A percentile compares a stretch with the other conserved stretches of the same genome.
These are phyloP conservation scores for Rhagonycha fulva DNA, from an alignment of 2,888 invertebrate genomes.

Conservation along the genomic window DNA sequence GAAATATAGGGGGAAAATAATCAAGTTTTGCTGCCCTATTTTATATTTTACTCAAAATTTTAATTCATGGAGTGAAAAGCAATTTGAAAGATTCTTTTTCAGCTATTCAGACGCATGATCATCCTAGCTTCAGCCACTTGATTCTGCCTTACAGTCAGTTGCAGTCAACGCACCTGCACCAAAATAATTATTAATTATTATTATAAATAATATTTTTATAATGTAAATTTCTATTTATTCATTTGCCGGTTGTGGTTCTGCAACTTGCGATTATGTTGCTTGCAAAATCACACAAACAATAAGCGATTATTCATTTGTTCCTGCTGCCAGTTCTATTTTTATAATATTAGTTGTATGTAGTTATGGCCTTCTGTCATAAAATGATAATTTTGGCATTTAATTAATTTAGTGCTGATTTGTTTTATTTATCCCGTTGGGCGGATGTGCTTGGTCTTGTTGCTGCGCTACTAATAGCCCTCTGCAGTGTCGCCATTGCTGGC, in stretches of 20 bases:
- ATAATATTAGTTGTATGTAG: slow-evolving; percentile 25
- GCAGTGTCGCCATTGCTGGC: slow-evolving; percentile 66
- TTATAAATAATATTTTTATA: slow-evolving; percentile 6
- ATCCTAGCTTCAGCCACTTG: slow-evolving; percentile 43
- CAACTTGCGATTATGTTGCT: slow-evolving; percentile 3
- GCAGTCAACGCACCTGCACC: slow-evolving; percentile 42
- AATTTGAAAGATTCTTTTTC: slow-evolving; percentile 38
- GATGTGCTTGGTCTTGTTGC: slow-evolving; percentile 58
- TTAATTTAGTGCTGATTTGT: slow-evolving; percentile 57
- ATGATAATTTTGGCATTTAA: slow-evolving; percentile 35
- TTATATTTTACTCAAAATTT: background rate
- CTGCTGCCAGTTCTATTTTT: slow-evolving; percentile 24
- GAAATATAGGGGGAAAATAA: slow-evolving; percentile 18
- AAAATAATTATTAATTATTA: slow-evolving; percentile 15
- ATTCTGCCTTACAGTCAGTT: slow-evolving; percentile 39
- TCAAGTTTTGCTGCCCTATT: background rate
- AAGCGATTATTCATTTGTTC: slow-evolving; percentile 8
- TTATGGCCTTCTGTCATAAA: slow-evolving; percentile 25
- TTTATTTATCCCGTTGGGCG: slow-evolving; percentile 55
- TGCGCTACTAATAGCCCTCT: slow-evolving; percentile 59
- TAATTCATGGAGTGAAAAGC: background rate
- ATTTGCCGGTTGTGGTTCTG: slow-evolving; percentile 3
- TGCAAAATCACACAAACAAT: slow-evolving; percentile 6
- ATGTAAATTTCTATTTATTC: slow-evolving; percentile 14
- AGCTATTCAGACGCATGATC: slow-evolving; percentile 43